These are phyloP conservation scores for Botia almorhae DNA, from an alignment of 2,797 vertebrate genomes.

Conservation along the genomic window DNA sequence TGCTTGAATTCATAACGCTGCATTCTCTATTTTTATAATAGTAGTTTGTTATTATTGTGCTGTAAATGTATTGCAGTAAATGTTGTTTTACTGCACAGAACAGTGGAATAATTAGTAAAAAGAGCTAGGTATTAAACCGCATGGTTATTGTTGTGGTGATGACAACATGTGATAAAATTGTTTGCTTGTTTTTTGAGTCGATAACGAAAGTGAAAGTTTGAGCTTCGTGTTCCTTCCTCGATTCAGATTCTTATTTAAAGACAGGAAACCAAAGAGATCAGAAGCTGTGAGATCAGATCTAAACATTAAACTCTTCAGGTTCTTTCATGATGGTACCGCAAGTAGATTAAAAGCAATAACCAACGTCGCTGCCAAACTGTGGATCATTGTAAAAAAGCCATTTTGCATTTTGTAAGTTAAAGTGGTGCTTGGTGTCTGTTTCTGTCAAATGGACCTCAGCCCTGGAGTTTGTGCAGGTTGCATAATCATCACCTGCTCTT, in stretches of 20 bases:
- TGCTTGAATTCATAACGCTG: conserved; percentile 15
- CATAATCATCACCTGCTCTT: background rate
- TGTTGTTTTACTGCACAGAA: background rate
- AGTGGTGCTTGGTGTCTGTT: background rate
- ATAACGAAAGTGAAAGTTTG: conserved; percentile 47
- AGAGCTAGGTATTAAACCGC: background rate
- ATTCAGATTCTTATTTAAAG: background rate
- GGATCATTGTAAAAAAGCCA: background rate
- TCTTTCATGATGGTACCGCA: background rate
- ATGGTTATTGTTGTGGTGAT: conserved; percentile 15
- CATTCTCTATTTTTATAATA: too few species aligned
- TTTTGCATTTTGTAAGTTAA: conserved; percentile 25
- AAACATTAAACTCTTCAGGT: conserved; percentile 2
- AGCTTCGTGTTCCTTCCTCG: conserved; percentile 2
- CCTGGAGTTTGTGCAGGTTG: background rate
- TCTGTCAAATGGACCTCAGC: background rate
- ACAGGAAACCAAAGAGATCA: background rate
- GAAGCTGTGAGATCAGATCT: background rate
- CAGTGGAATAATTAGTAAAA: background rate
- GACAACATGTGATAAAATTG: conserved; percentile 4
- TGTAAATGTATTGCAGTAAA: background rate
- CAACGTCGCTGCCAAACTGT: too few species aligned
- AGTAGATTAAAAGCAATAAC: background rate
- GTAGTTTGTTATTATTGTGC: background rate
- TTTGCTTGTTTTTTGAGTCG: background rate